Base-by-base conservation (phyloP, 2,113 vertebrate species). In the Bucco capensis region DNA sequence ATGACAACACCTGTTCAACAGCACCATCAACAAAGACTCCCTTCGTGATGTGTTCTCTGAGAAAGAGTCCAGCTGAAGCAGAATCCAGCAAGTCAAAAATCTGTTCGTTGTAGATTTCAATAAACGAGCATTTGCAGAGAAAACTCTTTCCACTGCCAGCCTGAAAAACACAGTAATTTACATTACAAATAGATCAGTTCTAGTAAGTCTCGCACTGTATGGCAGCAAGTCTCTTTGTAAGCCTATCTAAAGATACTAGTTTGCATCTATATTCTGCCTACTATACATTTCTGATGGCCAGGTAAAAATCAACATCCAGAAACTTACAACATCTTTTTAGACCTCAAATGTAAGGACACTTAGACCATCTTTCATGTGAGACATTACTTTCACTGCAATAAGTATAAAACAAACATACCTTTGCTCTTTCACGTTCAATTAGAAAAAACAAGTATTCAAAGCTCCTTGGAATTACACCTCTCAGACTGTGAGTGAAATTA, bases 101-200 rank as follows among this genome's bases (percentile, higher is more conserved):
- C 97, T 99, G 99, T 73, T 99, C 99, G 4, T 99, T 99, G 97
- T 99, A 99, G 90, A 99, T 99, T 95, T 99, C 99, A 79, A 99
- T 99, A 90, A 99, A 99, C 9, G 99, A 99, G 88, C 99, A 99
- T 94, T 99, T 99, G 94, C 99, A 99, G 42, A 99, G 98, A 95
- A 99, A 99, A 89, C 97, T 99, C 96, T 99, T 99, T 25, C 97
- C 97, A 62, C 94, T 92, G 31, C 97, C 97, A 94, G 98, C 98
- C 99, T 99, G 78, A 35, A 89, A 96, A 92, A 89, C 56, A 91
- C 38, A 93, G 46, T 54, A 66, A 95, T 85, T 74, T 73, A 81
- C 23, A 24, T 57, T 90, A 74, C 61, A 91, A 85, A 86, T 23
- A 42, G 27, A 31, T 5, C 3, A 5, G 4, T 23, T 91, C 62